These are phyloP conservation scores for Aplidium turbinatum DNA, from an alignment of 23 tunicate genomes.

Conservation along the genomic window DNA sequence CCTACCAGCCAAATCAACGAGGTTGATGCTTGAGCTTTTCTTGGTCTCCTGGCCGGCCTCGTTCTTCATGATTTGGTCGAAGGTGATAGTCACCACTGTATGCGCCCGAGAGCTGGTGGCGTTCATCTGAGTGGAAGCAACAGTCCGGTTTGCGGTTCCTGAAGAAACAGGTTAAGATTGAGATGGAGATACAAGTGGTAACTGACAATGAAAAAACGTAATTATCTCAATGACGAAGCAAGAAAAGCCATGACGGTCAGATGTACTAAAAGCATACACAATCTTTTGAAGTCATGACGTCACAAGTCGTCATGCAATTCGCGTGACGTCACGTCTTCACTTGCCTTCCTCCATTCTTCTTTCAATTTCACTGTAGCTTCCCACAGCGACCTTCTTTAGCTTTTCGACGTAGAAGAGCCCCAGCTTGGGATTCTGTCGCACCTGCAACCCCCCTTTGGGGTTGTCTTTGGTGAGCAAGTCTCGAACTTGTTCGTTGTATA, in stretches of 20 bases:
- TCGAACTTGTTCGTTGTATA: conserved; percentile 99
- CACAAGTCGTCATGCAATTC: not conserved
- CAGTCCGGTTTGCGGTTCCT: conserved; percentile 93
- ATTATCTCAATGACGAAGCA: no score
- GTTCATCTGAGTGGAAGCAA: conserved; percentile 98
- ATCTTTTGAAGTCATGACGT: no score
- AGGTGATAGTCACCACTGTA: conserved; percentile 97
- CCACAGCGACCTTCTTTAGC: conserved; percentile 95
- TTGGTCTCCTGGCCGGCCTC: conserved; percentile 95
- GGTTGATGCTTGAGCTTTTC: conserved; percentile 96
- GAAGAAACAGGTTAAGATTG: no score
- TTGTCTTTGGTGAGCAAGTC: conserved; percentile 88
- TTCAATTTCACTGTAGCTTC: conserved; percentile 97
- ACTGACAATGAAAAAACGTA: no score
- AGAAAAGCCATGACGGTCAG: no score
- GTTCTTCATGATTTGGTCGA: conserved; percentile 90
- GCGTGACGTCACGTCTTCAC: not conserved
- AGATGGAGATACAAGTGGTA: no score
- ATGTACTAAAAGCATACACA: no score
- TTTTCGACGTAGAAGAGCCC: conserved; percentile 95
- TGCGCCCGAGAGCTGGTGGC: conserved; percentile 99
- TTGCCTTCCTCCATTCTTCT: conserved; percentile 98
- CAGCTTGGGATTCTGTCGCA: conserved; percentile 96
- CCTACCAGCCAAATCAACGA: conserved; percentile 95
- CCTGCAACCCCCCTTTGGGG: conserved; percentile 94